These are phyloP conservation scores for Plagodis pulveraria DNA, from an alignment of 2,888 invertebrate species.

Conservation along the genomic window DNA sequence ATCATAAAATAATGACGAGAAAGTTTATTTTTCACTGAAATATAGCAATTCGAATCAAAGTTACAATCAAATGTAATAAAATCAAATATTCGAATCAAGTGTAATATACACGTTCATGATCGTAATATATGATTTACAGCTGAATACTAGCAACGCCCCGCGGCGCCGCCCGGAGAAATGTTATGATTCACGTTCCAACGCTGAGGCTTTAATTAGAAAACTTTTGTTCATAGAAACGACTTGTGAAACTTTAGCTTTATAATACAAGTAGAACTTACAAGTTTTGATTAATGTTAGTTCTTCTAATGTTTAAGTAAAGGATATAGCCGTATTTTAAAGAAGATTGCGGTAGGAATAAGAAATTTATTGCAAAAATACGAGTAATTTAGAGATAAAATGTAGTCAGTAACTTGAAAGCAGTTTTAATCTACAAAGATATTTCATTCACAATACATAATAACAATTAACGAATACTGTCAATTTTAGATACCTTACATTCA, in stretches of 20 bases:
- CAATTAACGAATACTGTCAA: too few relatives aligned
- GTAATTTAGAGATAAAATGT: too few relatives aligned
- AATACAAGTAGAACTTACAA: slow-evolving; percentile 24
- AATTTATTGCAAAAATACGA: too few relatives aligned
- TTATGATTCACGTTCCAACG: slow-evolving; percentile 38
- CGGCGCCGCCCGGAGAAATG: slow-evolving; percentile 40
- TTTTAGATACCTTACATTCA: too few relatives aligned
- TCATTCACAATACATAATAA: too few relatives aligned
- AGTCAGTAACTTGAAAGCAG: too few relatives aligned
- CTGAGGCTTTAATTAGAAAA: slow-evolving; percentile 47
- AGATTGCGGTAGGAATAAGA: neutral
- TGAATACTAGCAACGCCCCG: slow-evolving; percentile 39
- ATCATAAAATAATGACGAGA: too few relatives aligned
- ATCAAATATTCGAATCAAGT: too few relatives aligned
- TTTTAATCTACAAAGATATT: too few relatives aligned
- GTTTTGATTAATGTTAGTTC: slow-evolving; percentile 34
- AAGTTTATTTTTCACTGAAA: too few relatives aligned
- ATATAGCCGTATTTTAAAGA: neutral
- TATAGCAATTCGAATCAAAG: too few relatives aligned
- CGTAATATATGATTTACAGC: slow-evolving; percentile 21
- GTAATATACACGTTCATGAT: neutral
- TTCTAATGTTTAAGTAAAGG: slow-evolving; percentile 12
- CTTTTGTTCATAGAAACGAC: slow-evolving; percentile 33
- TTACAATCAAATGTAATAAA: too few relatives aligned
- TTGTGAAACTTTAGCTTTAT: slow-evolving; percentile 30